These are phyloP conservation scores for Scolopax rusticola DNA, from an alignment of 2,797 vertebrate species.

Conservation along the genomic window DNA sequence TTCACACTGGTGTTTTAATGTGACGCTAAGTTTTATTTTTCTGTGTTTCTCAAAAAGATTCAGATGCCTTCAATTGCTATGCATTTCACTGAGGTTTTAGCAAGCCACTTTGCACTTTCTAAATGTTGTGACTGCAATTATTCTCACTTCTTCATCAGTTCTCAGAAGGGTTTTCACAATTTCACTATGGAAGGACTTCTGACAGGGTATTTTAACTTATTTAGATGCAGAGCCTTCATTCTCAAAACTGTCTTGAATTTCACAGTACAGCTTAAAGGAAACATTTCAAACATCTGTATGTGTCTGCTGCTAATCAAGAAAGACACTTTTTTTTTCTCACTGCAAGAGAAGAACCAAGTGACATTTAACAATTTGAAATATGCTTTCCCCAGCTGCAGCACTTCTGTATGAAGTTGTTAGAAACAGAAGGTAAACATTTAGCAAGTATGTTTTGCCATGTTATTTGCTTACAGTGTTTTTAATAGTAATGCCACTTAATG, in stretches of 20 bases:
- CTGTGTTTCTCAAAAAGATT: neutral
- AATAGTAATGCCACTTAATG: neutral
- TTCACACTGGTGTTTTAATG: neutral
- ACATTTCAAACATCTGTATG: neutral
- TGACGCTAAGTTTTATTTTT: conserved; percentile 4
- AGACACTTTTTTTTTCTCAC: neutral
- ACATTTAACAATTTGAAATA: neutral
- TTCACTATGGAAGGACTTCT: conserved; percentile 44
- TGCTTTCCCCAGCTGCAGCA: neutral
- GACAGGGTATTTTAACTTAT: conserved; percentile 43
- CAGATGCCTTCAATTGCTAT: neutral
- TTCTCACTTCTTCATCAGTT: conserved; percentile 60
- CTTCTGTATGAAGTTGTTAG: neutral
- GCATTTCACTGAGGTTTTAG: conserved; percentile 27
- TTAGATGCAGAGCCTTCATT: conserved; percentile 8
- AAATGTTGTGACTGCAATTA: conserved; percentile 74
- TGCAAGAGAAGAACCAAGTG: neutral
- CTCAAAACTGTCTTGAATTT: neutral
- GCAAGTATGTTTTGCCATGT: neutral
- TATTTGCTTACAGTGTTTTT: neutral
- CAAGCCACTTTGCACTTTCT: conserved; percentile 63
- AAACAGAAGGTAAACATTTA: neutral
- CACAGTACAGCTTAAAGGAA: neutral
- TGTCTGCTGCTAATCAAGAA: neutral
- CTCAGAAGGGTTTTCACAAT: conserved; percentile 50